Percentiles rank a stretch among this genome's conserved stretches.
phyloP scores from a whole-genome alignment of 2,797 vertebrate genomes.

The Semotilus atromaculatus region DNA sequence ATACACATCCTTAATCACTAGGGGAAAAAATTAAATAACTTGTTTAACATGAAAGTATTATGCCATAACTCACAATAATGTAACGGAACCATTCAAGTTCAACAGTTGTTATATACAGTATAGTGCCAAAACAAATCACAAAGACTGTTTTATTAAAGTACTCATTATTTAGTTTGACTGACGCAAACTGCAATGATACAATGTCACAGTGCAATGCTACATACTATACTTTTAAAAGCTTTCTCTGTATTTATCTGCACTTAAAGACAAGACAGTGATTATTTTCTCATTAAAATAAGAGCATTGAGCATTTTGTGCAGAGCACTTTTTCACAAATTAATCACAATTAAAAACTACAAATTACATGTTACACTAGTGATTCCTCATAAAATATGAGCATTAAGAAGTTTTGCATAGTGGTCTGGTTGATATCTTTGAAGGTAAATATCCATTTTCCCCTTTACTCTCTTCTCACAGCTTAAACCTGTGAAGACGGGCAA shows the following conservation, averaged over 20 bases:
- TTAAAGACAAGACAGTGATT: neutral
- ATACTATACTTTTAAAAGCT: neutral
- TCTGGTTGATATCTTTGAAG: constrained; percentile 75
- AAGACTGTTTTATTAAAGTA: neutral
- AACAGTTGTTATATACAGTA: neutral
- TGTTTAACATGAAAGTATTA: neutral
- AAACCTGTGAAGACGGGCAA: constrained; percentile 67
- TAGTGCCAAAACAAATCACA: neutral
- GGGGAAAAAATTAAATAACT: neutral
- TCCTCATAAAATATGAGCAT: constrained; percentile 69
- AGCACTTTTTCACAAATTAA: neutral
- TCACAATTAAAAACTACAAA: neutral
- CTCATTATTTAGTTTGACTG: neutral
- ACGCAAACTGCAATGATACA: no score
- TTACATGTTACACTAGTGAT: neutral
- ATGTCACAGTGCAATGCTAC: neutral
- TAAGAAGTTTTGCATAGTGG: constrained; percentile 74
- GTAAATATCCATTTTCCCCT: constrained; percentile 80
- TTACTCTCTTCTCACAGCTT: constrained; percentile 66
- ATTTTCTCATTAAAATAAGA: neutral
- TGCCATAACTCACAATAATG: neutral
- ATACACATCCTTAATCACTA: neutral
- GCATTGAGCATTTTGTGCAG: neutral
- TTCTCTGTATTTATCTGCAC: neutral
- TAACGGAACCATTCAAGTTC: neutral